Base-by-base conservation (phyloP, 1,140 invertebrate species). In the Arion vulgaris region DNA sequence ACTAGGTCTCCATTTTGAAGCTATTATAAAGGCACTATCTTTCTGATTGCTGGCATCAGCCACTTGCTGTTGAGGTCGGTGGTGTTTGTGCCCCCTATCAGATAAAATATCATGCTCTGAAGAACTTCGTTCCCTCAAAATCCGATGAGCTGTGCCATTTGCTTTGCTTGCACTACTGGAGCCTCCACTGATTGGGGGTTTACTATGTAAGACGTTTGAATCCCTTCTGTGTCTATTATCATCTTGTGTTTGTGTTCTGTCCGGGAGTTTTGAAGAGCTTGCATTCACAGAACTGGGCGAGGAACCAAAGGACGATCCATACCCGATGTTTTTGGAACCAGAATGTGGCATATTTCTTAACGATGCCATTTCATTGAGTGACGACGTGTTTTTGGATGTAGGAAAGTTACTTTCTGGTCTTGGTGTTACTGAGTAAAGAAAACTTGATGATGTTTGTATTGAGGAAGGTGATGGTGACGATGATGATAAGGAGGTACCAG, bases 141-240 rank as follows among this genome's bases (percentile, higher is more conserved):
- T 36, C 2, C 11, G 36, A 11, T 15, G 38, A 19, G n/a, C 9
- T 13, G 36, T 23, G n/a, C 38, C 38, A 80, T 73, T 23, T 81
- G 34, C 34, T 26, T 74, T 66, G 23, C 19, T 53, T 13, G 23
- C 23, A 41, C n/a, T 23, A 39, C 17, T 19, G 1, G n/a, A 23
- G 39, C 0, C 26, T 68, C 51, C 32, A 68, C 1, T 15, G 69
- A 23, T 36, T 9, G 19, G 45, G 23, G 36, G 45, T 38, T 51
- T 69, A 51, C 23, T 34, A 2, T 1, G 76, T 26, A 36, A 0
- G 23, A 69, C 75, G 34, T 83, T 80, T 34, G 78, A 66, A 45
- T 39, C 38, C 77, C 81, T 80, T 83, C 87, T 45, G 81, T 83
- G 51, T 74, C 85, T 41, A 15, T 62, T 26, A n/a, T 80, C 62